A percentile compares a stretch with the other conserved stretches of the same genome.
Conservation (phyloP, 2,888 invertebrate species). For the Caenorhabditis uteleia region DNA sequence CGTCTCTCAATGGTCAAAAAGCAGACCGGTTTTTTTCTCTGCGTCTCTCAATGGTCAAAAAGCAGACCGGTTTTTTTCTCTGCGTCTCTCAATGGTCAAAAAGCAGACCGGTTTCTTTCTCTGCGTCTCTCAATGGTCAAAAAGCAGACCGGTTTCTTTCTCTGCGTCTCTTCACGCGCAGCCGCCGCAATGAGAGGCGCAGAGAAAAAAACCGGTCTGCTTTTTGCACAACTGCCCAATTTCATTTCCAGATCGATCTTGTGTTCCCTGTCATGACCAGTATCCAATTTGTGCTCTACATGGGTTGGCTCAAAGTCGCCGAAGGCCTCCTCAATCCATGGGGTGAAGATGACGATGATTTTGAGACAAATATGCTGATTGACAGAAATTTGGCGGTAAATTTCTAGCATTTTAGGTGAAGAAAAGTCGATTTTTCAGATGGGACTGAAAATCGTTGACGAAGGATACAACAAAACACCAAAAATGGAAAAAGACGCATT, state of each 20-base stretch:
- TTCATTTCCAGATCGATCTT: slow-evolving; percentile 45
- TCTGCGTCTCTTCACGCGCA: no score
- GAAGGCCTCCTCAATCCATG: slow-evolving; percentile 65
- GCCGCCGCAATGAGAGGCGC: background rate
- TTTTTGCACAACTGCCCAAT: background rate
- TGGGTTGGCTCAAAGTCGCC: slow-evolving; percentile 65
- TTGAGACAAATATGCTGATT: slow-evolving; percentile 58
- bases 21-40: no score
- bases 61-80: no score
- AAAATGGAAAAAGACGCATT: slow-evolving; percentile 50
- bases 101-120: no score
- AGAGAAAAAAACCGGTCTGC: background rate
- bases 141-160: no score
- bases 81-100: no score
- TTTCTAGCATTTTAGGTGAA: background rate
- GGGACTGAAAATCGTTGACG: slow-evolving; percentile 58
- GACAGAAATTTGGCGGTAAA: slow-evolving; percentile 55
- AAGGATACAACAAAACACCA: slow-evolving; percentile 54
- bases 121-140: no score
- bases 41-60: no score
- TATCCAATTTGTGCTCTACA: slow-evolving; percentile 58
- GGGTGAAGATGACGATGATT: slow-evolving; percentile 64
- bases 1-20: no score
- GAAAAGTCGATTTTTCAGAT: slow-evolving; percentile 32
- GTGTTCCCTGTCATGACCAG: slow-evolving; percentile 60